Conservation (phyloP, 1,140 invertebrate species). For the Frieseomelitta varia region DNA sequence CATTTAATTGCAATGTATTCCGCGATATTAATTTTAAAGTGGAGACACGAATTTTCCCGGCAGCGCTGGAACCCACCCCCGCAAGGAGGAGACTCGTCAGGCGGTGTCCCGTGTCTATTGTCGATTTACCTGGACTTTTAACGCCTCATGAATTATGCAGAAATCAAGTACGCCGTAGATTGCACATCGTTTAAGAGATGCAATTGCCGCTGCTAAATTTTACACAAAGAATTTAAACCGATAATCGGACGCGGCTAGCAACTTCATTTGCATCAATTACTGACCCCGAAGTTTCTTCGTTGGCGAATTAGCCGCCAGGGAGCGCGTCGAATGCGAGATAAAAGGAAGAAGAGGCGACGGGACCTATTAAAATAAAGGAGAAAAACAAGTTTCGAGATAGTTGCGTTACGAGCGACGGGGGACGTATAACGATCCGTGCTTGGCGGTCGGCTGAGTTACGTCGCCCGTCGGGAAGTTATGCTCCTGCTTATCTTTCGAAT, state of each 20-base stretch:
- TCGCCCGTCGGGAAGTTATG: slow-evolving; percentile 73
- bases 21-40: slow-evolving; percentile 47
- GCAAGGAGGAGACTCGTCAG: not conserved
- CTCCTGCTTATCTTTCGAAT: slow-evolving; percentile 78
- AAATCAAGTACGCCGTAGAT: not conserved
- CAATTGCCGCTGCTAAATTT: slow-evolving; percentile 57
- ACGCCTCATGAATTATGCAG: slow-evolving; percentile 37
- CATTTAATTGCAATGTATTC: slow-evolving; percentile 54
- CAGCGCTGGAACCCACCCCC: not conserved
- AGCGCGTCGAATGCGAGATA: slow-evolving; percentile 74
- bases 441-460: slow-evolving; percentile 74
- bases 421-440: slow-evolving; percentile 78
- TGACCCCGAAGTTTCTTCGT: slow-evolving; percentile 71
- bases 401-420: slow-evolving; percentile 79
- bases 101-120: not conserved
- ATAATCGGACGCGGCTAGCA: slow-evolving; percentile 58
- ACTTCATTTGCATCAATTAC: slow-evolving; percentile 79
- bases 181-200: slow-evolving; percentile 35
- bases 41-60: not conserved
- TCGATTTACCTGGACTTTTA: slow-evolving; percentile 50
- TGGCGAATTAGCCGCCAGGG: slow-evolving; percentile 76
- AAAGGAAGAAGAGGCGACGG: slow-evolving; percentile 68
- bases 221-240: slow-evolving; percentile 59
- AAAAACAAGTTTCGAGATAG: slow-evolving; percentile 80
- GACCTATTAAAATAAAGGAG: slow-evolving; percentile 78